Conservation (phyloP, 2,888 invertebrate species). For the Eustalomyia histrio region DNA sequence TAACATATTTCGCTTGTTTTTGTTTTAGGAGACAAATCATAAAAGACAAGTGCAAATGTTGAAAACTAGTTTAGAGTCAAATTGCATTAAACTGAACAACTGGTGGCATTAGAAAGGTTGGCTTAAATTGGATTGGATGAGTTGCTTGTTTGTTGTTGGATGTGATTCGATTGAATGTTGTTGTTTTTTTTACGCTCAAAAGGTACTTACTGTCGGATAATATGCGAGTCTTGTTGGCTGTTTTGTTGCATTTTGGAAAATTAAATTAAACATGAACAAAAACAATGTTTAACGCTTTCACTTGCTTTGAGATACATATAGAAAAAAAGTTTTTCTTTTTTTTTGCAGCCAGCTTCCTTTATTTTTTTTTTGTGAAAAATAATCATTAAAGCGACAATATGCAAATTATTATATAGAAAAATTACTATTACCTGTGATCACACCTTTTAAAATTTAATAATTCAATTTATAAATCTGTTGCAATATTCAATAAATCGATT, state of each 20-base stretch:
- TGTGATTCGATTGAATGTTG: slow-evolving; percentile 23
- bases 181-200: slow-evolving; percentile 30
- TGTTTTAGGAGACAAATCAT: slow-evolving; percentile 46
- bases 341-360: neutral
- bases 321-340: slow-evolving; percentile 12
- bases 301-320: slow-evolving; percentile 39
- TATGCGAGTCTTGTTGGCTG: slow-evolving; percentile 7
- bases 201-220: slow-evolving; percentile 43
- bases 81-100: slow-evolving; percentile 40
- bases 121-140: slow-evolving; percentile 14
- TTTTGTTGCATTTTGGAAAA: slow-evolving; percentile 30
- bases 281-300: slow-evolving; percentile 58
- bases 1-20: neutral
- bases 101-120: slow-evolving; percentile 26
- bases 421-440: too few species aligned
- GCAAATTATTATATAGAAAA: too few species aligned
- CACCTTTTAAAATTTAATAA: too few species aligned
- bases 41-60: slow-evolving; percentile 54
- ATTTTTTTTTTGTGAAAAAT: neutral
- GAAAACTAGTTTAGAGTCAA: slow-evolving; percentile 51
- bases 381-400: too few species aligned
- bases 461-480: too few species aligned
- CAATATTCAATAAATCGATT: too few species aligned
- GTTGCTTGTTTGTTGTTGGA: slow-evolving; percentile 10
- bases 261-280: slow-evolving; percentile 46